Base-by-base conservation (phyloP, 2,113 vertebrate genomes). In the Tupaia chinensis region DNA sequence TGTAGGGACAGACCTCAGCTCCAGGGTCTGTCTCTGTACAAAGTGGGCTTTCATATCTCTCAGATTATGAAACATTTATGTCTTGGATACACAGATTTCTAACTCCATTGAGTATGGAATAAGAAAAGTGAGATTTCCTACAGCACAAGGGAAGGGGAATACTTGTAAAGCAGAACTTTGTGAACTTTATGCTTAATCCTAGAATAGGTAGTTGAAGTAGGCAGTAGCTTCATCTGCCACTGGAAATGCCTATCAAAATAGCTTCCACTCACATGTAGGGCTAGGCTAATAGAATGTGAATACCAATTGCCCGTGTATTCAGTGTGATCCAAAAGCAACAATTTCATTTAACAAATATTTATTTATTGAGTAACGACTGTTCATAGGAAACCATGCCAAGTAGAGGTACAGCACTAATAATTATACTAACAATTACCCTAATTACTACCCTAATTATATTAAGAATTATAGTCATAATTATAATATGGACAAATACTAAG, bases 381-480 rank as follows among this genome's bases (percentile, higher is more conserved):
- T 19, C 25, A 6, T 15, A 44, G 22, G 69, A 58, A n/a, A 54
- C 12, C 44, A 56, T 81, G 58, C 4, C 29, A 89, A 70, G 1
- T 94, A 91, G 44, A 89, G 15, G 17, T 58, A 61, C 0, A 20
- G 27, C 13, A 91, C n/a, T 73, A 82, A 81, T 63, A 88, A 56
- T 74, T 74, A 69, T 4, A 65, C 6, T 80, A 73, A 60, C 81
- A 74, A 94, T 89, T 82, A 69, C 19, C 29, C 69, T 87, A 95
- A 83, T 70, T 88, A 56, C 5, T 32, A 23, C 22, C 91, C 79
- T 74, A 88, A 82, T 86, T 86, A 94, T 3, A 63, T 7, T 84
- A 84, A 82, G 69, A 88, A 82, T 86, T 86, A 94, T 3, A 63
- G 7, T 84, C 80, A 82, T 85, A 79, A 89, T 86, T 88, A 65